Conservation (phyloP, 1,140 invertebrate species). For the Chrysomallon squamiferum region DNA sequence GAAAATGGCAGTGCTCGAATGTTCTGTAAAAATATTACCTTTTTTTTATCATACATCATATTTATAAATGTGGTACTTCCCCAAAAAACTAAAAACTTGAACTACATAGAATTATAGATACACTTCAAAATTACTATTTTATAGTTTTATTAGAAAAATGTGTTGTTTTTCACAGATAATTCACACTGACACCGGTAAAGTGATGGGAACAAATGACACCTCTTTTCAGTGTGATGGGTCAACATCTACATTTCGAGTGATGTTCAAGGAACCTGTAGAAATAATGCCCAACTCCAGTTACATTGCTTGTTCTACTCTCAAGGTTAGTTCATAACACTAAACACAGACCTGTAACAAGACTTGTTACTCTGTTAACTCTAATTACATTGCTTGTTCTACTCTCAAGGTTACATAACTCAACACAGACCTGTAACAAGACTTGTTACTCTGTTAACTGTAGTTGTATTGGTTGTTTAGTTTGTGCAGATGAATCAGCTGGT, state of each 20-base stretch:
- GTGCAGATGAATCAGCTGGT: too few relatives aligned
- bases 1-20: too few relatives aligned
- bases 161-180: constrained; percentile 68
- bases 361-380: constrained; percentile 62
- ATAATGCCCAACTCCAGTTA: constrained; percentile 82
- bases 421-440: neutral
- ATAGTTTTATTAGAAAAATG: too few relatives aligned
- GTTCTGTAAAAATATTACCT: too few relatives aligned
- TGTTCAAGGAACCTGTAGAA: constrained; percentile 89
- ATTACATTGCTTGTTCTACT: constrained; percentile 84
- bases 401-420: constrained; percentile 73
- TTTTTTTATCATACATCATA: too few relatives aligned
- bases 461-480: constrained; percentile 85
- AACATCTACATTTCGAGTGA: constrained; percentile 82
- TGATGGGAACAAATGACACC: constrained; percentile 79
- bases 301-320: constrained; percentile 82
- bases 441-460: constrained; percentile 64
- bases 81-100: too few relatives aligned
- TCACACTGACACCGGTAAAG: constrained; percentile 77
- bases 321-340: constrained; percentile 66
- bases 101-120: too few relatives aligned
- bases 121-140: too few relatives aligned
- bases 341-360: neutral
- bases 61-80: too few relatives aligned
- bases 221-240: constrained; percentile 83